Evolutionary conservation across 2,888 invertebrate genomes (phyloP), one percentile per base, ranked within the genome.

Genomic region (Hedya salicella): DNA sequence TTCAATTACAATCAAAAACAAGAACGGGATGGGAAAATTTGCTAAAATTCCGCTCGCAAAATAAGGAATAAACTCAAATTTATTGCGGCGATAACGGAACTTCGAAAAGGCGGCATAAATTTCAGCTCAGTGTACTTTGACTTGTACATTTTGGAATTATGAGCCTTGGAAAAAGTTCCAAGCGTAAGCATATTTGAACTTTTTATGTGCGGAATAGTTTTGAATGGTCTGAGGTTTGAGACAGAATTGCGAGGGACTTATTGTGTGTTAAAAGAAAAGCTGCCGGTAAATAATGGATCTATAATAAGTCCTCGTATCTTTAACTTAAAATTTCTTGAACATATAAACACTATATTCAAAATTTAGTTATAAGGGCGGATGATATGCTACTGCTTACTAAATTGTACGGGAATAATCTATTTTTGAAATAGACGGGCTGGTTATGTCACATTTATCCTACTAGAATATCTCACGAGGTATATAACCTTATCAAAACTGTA

Each of bases 81-180:
- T 89, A 90, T 88, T 77, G 78, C 81, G 49, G 79, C 81, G 88
- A 89, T 88, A 90, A 86, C 82, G 75, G 75, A 85, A 88, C 86
- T 88, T 82, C 79, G 82, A 81, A 84, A 81, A 85, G 87, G 83
- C 79, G 83, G 85, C 81, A 84, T 87, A 87, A 86, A 88, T 89
- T 87, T 78, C 71, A 68, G 77, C 69, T 68, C 77, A 75, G 73
- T 75, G 72, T 82, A 82, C 76, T 80, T 77, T 76, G 63, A 73
- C 75, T 77, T 75, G 74, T 75, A 75, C 68, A 70, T 75, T 75
- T 72, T 70, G 70, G 66, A 68, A 70, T 70, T 64, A 59, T 46
- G 61, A 49, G 64, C 62, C 17, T 36, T 25, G 25, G 49, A 59
- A 32, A 66, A 69, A 57, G 50, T 57, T 67, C 67, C 60, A 36